Evolutionary conservation across 2,888 invertebrate genomes (phyloP).

Genomic region (Dicranocentrus wangi): DNA sequence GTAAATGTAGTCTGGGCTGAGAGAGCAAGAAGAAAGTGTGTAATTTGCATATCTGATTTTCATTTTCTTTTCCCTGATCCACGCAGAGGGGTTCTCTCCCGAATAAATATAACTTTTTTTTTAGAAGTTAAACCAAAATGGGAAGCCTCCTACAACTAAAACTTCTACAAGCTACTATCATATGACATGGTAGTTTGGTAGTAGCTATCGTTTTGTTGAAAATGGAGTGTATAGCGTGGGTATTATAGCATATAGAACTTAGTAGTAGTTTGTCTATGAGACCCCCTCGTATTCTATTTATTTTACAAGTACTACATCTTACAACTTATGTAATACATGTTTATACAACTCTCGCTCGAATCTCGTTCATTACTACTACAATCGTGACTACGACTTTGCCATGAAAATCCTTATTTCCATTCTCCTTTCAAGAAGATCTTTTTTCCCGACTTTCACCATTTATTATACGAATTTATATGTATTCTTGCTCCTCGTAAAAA

Average conservation of each 20-base stretch:
- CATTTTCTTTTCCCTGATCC: constrained; percentile 44
- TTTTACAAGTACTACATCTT: too few species aligned
- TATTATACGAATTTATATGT: too few species aligned
- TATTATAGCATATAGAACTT: too few species aligned
- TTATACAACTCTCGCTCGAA: background rate
- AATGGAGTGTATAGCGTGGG: too few species aligned
- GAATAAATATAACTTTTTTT: constrained; percentile 6
- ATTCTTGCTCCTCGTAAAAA: too few species aligned
- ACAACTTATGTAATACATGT: background rate
- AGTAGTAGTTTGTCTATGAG: too few species aligned
- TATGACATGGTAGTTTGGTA: too few species aligned
- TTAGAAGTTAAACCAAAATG: background rate
- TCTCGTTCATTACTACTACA: background rate
- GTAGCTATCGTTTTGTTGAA: too few species aligned
- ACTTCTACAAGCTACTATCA: too few species aligned
- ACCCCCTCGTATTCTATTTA: too few species aligned
- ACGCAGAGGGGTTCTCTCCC: constrained; percentile 16
- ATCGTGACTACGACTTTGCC: background rate
- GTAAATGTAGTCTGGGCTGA: constrained; percentile 13
- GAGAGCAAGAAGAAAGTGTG: constrained; percentile 38
- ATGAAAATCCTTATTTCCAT: background rate
- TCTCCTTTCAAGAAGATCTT: background rate
- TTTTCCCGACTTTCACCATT: too few species aligned
- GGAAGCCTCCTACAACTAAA: background rate
- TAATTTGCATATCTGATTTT: constrained; percentile 65